phyloP scores from a whole-genome alignment of 30 jellyfish, hydroid and myxozoan genomes.

The Hydractinia echinata region DNA sequence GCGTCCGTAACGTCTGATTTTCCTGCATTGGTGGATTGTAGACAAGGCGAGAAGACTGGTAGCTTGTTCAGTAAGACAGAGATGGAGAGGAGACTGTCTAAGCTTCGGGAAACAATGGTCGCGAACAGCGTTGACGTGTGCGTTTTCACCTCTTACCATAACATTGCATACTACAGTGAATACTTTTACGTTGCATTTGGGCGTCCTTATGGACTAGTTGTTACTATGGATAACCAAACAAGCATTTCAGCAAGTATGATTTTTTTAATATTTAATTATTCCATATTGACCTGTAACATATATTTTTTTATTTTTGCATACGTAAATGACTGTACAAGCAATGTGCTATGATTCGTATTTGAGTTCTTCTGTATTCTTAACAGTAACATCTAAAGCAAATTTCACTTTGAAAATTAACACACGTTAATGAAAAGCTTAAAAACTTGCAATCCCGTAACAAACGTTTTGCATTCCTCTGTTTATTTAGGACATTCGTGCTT shows the following conservation, averaged over 20 bases:
- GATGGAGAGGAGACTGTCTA: slow-evolving; percentile 64
- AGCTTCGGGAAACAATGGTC: slow-evolving; percentile 52
- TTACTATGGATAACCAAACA: slow-evolving; percentile 55
- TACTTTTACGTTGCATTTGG: slow-evolving; percentile 76
- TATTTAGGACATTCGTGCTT: too few species aligned
- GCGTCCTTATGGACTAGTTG: slow-evolving; percentile 74
- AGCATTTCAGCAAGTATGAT: slow-evolving; percentile 68
- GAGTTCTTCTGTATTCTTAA: too few species aligned
- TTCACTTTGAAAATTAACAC: too few species aligned
- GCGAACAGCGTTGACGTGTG: slow-evolving; percentile 65
- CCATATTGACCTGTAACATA: too few species aligned
- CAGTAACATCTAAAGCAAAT: too few species aligned
- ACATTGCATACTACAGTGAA: slow-evolving; percentile 62
- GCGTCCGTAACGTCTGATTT: background rate
- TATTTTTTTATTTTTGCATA: too few species aligned
- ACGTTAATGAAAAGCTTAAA: too few species aligned
- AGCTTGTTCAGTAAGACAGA: slow-evolving; percentile 53
- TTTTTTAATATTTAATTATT: too few species aligned
- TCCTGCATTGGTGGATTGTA: slow-evolving; percentile 53
- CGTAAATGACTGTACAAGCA: too few species aligned
- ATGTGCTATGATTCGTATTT: too few species aligned
- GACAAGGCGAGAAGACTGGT: slow-evolving; percentile 65
- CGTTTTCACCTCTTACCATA: slow-evolving; percentile 75
- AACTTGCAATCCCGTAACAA: too few species aligned
- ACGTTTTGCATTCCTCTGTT: too few species aligned